These are phyloP conservation scores for Agelastica alni DNA, from an alignment of 2,888 invertebrate species.

Conservation along the genomic window DNA sequence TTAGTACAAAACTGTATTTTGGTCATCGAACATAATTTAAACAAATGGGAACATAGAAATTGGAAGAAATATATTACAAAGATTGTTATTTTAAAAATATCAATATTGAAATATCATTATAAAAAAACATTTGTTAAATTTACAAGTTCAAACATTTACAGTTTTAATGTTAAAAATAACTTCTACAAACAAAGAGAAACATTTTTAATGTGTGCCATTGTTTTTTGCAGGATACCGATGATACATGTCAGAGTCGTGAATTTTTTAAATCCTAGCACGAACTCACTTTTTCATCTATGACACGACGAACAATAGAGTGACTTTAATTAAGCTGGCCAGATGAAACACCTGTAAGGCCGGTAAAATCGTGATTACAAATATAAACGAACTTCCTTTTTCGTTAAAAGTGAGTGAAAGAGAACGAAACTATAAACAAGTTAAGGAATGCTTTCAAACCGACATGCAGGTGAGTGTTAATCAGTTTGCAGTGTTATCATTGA, in stretches of 20 bases:
- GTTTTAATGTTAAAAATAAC: no score
- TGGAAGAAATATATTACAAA: no score
- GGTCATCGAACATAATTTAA: no score
- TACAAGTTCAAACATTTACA: no score
- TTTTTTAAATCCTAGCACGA: constrained; percentile 7
- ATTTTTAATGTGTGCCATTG: neutral
- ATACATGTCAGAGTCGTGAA: neutral
- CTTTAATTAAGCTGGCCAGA: constrained; percentile 10
- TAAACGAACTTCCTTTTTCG: constrained; percentile 5
- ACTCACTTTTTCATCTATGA: neutral
- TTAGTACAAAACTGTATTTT: no score
- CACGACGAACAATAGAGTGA: constrained; percentile 4
- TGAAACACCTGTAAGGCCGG: constrained; percentile 1
- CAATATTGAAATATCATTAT: no score
- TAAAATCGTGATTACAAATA: constrained; percentile 11
- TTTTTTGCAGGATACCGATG: neutral
- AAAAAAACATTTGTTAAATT: no score
- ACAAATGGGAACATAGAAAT: no score
- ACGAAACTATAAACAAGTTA: neutral
- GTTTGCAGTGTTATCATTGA: no score
- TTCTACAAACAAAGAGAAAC: no score
- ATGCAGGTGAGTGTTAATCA: constrained; percentile 44
- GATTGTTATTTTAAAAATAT: no score
- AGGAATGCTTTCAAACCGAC: constrained; percentile 40
- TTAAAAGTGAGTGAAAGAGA: neutral